Base-by-base conservation (phyloP, 2,888 invertebrate genomes). In the Apamea sordens region DNA sequence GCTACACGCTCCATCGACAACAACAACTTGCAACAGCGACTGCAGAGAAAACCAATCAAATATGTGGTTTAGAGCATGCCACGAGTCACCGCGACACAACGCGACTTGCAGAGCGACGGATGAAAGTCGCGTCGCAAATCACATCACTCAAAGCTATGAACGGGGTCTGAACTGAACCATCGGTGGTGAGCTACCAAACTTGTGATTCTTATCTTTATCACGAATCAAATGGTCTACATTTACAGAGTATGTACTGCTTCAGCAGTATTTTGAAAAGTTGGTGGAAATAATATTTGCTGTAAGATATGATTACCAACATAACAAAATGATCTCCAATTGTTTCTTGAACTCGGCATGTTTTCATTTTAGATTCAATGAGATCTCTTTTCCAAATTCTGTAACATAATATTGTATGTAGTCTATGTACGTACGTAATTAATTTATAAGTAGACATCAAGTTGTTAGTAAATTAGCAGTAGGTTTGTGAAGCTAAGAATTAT, bases 351-450 rank as follows among this genome's bases (percentile, higher is more conserved):
- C 10, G 0, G 28, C 28, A 47, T 18, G 7, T 75, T 28, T 50
- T 53, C 8, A 44, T 72, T 41, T 21, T 18, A 15, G 4, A 50
- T 36, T 10, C 5, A 50, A 36, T 56, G 28, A 74, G 4, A 1
- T 28, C 8, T 76, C 2, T 63, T 47, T 50, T n/a, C 21, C 24
- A 32, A 32, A 47, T 73, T 32, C 18, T 76, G 50, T 63, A 50
- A 28, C 15, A 61, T 76, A 76, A 10, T 28, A n/a, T 41, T 28
- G 13, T 44, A 63, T 64, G 8, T 53, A 61, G 21, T 68, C 59
- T 53, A 53, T 78, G 8, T 63, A 53, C 15, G 63, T 73, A 28
- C 28, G 63, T 28, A 68, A 74, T 61, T 28, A 36, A 61, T 32
- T 32, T 32, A 47, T 81, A 67, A 53, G n/a, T 74, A 63, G 36